These are phyloP conservation scores for Rhinoderma darwinii DNA, from an alignment of 2,113 vertebrate species.

Conservation along the genomic window DNA sequence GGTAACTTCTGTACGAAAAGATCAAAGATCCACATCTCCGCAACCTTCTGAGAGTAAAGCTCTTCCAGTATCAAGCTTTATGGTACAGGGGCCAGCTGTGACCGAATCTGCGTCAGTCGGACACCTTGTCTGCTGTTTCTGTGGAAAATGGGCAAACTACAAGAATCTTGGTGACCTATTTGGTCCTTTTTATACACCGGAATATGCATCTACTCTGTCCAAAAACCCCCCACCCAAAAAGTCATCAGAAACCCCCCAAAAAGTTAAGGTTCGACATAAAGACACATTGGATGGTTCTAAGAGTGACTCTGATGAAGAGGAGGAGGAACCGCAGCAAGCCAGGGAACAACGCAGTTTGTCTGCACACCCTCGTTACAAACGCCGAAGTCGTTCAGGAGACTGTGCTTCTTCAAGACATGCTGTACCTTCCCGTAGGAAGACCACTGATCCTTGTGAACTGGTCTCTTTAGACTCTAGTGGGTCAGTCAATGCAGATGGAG, in stretches of 20 bases:
- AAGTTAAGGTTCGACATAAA: slow-evolving; percentile 82
- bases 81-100: slow-evolving; percentile 90
- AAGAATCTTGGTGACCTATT: slow-evolving; percentile 97
- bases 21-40: slow-evolving; percentile 78
- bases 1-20: slow-evolving; percentile 76
- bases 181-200: slow-evolving; percentile 95
- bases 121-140: slow-evolving; percentile 93
- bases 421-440: slow-evolving; percentile 83
- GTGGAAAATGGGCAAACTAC: slow-evolving; percentile 98
- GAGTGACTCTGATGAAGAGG: slow-evolving; percentile 75
- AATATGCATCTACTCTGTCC: slow-evolving; percentile 90
- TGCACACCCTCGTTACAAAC: slow-evolving; percentile 92
- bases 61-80: slow-evolving; percentile 87
- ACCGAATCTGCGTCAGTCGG: slow-evolving; percentile 89
- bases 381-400: slow-evolving; percentile 93
- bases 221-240: slow-evolving; percentile 91
- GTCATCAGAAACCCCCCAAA: slow-evolving; percentile 75
- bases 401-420: slow-evolving; percentile 82
- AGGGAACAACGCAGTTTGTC: slow-evolving; percentile 89
- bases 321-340: slow-evolving; percentile 74
- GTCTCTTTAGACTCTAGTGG: slow-evolving; percentile 76
- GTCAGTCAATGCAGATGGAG: slow-evolving; percentile 81
- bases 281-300: slow-evolving; percentile 77
- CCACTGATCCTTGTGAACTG: slow-evolving; percentile 77
- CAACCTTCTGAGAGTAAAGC: slow-evolving; percentile 82